Conservation (phyloP, 2,113 vertebrate genomes). For the Amia ocellicauda region DNA sequence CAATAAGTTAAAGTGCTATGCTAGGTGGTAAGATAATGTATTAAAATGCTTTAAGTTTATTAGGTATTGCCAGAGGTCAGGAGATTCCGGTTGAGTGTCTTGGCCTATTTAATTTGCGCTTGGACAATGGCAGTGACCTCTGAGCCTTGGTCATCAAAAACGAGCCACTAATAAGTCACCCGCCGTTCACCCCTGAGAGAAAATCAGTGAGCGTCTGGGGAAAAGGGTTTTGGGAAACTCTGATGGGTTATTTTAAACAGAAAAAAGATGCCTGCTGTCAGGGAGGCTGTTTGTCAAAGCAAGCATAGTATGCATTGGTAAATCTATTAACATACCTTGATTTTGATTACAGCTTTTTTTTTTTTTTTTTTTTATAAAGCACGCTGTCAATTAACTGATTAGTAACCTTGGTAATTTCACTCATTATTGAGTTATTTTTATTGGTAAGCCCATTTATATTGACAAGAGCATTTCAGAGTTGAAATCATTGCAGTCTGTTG, state of each 20-base stretch:
- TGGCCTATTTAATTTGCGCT: constrained; percentile 7
- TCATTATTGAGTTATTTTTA: constrained; percentile 66
- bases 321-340: constrained; percentile 53
- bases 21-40: constrained; percentile 56
- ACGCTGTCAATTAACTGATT: constrained; percentile 67
- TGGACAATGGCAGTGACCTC: constrained; percentile 1
- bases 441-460: constrained; percentile 6
- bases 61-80: constrained; percentile 73
- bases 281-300: constrained; percentile 42
- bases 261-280: constrained; percentile 33
- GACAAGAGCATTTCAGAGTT: too few relatives aligned
- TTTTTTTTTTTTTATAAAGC: constrained; percentile 57
- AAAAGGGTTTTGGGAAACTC: constrained; percentile 20
- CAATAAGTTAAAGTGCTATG: constrained; percentile 68
- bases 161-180: constrained; percentile 14
- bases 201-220: constrained; percentile 17
- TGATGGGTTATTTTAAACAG: constrained; percentile 36
- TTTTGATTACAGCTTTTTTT: constrained; percentile 65
- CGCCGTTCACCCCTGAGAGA: constrained; percentile 24
- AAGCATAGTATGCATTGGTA: constrained; percentile 26
- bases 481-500: too few relatives aligned
- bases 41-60: constrained; percentile 70
- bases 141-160: background rate
- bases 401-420: constrained; percentile 59
- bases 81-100: constrained; percentile 42